Percentiles rank a stretch among this genome's conserved stretches.
Evolutionary conservation across 1,140 invertebrate species (phyloP).

Genomic region (Bombus affinis): DNA sequence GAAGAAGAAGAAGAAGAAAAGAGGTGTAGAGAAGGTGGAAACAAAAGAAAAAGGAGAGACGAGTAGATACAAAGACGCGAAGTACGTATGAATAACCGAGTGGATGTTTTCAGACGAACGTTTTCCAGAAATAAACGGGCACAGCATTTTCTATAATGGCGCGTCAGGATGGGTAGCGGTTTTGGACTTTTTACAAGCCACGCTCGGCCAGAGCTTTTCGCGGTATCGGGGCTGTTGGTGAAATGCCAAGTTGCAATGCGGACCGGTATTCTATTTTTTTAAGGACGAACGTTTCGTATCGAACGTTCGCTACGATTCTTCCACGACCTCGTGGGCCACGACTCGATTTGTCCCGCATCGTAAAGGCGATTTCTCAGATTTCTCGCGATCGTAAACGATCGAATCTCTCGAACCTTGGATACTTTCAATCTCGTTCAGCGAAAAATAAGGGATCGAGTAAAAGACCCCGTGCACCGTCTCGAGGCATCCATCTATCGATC

Average conservation of each 20-base stretch:
- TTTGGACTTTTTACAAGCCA: conserved; percentile 43
- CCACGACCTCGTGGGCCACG: not conserved
- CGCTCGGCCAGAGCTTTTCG: conserved; percentile 37
- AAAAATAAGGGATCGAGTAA: not conserved
- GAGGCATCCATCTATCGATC: not conserved
- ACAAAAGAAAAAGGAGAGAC: not conserved
- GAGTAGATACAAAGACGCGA: not conserved
- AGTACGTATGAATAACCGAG: conserved; percentile 53
- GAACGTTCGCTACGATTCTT: not conserved
- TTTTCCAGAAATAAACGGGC: conserved; percentile 49
- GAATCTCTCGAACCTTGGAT: not conserved
- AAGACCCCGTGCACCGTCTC: not conserved
- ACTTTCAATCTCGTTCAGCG: conserved; percentile 2
- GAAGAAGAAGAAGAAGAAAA: not conserved
- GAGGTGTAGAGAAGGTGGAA: not conserved
- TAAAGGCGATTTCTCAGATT: not conserved
- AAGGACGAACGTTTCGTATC: not conserved
- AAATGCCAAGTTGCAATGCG: conserved; percentile 40
- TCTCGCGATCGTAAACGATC: not conserved
- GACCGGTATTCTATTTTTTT: conserved; percentile 38
- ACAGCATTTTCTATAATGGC: conserved; percentile 52
- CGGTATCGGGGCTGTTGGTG: conserved; percentile 33
- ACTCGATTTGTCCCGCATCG: not conserved
- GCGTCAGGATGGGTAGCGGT: conserved; percentile 29
- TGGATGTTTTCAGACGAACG: conserved; percentile 48